These are phyloP conservation scores for Sebastolobus altivelis DNA, from an alignment of 2,797 vertebrate species.

Conservation along the genomic window DNA sequence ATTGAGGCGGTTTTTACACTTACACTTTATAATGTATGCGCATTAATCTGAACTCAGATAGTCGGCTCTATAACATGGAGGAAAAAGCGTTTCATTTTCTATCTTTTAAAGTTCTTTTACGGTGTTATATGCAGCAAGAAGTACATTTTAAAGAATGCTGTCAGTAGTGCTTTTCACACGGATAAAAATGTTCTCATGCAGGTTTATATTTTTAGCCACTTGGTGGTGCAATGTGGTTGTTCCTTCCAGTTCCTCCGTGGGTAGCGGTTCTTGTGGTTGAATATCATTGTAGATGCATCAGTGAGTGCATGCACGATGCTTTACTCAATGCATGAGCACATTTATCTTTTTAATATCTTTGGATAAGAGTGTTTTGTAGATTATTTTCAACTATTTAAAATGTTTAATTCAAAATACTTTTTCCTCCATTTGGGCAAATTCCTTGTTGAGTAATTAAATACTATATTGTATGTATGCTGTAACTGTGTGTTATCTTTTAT, in stretches of 20 bases:
- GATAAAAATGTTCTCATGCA: background rate
- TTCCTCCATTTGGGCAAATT: background rate
- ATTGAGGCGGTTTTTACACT: background rate
- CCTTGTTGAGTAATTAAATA: background rate
- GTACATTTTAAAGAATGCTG: background rate
- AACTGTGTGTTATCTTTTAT: background rate
- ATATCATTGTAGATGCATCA: background rate
- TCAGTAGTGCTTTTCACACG: background rate
- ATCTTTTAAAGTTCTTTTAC: background rate
- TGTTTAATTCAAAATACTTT: background rate
- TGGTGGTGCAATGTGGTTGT: background rate
- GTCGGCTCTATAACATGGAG: background rate
- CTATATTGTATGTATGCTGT: background rate
- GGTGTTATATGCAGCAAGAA: background rate
- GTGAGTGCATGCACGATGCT: background rate
- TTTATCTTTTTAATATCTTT: background rate
- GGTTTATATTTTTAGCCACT: conserved; percentile 9
- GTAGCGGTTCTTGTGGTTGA: background rate
- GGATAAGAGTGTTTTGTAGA: background rate
- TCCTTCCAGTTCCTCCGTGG: background rate
- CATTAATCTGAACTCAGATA: background rate
- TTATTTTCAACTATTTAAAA: background rate
- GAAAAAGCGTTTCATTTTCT: background rate
- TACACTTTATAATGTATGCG: background rate
- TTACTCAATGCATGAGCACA: background rate